A percentile compares a stretch with the other conserved stretches of the same genome.
These are phyloP conservation scores for Leptogaster cylindrica DNA, from an alignment of 2,888 invertebrate genomes.

Conservation along the genomic window DNA sequence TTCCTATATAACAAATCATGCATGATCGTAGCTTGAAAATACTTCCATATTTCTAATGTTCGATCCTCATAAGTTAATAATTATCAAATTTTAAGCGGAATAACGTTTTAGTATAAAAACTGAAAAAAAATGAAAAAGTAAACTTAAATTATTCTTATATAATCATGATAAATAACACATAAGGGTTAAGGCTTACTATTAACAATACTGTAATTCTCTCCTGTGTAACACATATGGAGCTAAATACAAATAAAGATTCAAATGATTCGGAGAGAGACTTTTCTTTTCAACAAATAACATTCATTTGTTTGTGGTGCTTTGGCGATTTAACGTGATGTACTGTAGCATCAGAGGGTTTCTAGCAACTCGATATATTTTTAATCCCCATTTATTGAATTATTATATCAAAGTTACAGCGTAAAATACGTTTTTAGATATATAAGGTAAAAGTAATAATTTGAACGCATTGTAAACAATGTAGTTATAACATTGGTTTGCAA, in stretches of 20 bases:
- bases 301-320: neutral
- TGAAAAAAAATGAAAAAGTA: slow-evolving; percentile 13
- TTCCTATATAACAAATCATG: neutral
- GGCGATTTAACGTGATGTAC: too few species aligned
- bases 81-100: slow-evolving; percentile 6
- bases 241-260: slow-evolving; percentile 42
- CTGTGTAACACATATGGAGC: slow-evolving; percentile 45
- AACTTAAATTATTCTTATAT: slow-evolving; percentile 40
- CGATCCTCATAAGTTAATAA: slow-evolving; percentile 5
- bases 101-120: slow-evolving; percentile 8
- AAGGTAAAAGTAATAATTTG: too few species aligned
- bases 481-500: too few species aligned
- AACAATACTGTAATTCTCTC: slow-evolving; percentile 44
- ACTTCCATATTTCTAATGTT: neutral
- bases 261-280: neutral
- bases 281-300: neutral
- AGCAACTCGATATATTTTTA: too few species aligned
- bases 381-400: too few species aligned
- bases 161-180: slow-evolving; percentile 19
- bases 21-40: slow-evolving; percentile 12
- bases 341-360: too few species aligned
- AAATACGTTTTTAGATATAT: too few species aligned
- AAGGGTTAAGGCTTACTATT: slow-evolving; percentile 45
- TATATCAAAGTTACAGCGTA: too few species aligned
- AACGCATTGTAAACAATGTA: too few species aligned